Base-by-base conservation (phyloP, 2,113 vertebrate genomes). In the Trinectes maculatus region DNA sequence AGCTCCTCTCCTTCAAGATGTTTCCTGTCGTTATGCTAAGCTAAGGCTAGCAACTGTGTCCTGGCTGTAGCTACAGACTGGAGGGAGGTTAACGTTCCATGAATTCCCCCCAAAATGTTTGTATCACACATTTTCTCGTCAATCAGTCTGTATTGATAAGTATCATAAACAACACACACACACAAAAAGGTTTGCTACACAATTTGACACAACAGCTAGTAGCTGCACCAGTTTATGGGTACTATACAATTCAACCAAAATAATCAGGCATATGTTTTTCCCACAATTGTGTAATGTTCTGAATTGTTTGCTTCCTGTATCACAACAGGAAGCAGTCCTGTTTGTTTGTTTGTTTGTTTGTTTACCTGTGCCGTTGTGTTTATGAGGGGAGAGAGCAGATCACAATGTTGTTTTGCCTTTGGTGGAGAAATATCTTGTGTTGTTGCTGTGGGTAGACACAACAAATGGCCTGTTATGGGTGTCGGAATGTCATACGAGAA, bases 401-500 rank as follows among this genome's bases (percentile, higher is more conserved):
- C 84, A 83, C 77, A 67, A 28, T 66, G 78, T 67, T 56, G 70
- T 87, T 83, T 83, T 82, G 74, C 71, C 83, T 85, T 81, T 81
- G 79, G 77, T 90, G 90, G 85, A 85, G 74, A 90, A 87, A 81
- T 73, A 83, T 89, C 76, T 83, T 78, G 84, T 91, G 70, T 86
- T 78, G 85, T 90, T 83, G 79, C 77, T 80, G 75, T 89, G 70
- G 81, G 72, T 87, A 79, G 61, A 89, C 85, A 77, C 72, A 10
- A 80, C 44, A 58, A 86, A 90, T 79, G 74, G 82, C 64, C 84
- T 89, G 65, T 75, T 56, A 51, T 78, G 67, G 79, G 73, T 84
- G 83, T 82, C 92, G 90, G 91, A 92, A 93, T 85, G 90, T 91
- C 87, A 94, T 82, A 91, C 87, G 87, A 89, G 86, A 91, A 87